These are phyloP conservation scores for Pyrocephalus nanus DNA, from an alignment of 2,797 vertebrate genomes.

Conservation along the genomic window DNA sequence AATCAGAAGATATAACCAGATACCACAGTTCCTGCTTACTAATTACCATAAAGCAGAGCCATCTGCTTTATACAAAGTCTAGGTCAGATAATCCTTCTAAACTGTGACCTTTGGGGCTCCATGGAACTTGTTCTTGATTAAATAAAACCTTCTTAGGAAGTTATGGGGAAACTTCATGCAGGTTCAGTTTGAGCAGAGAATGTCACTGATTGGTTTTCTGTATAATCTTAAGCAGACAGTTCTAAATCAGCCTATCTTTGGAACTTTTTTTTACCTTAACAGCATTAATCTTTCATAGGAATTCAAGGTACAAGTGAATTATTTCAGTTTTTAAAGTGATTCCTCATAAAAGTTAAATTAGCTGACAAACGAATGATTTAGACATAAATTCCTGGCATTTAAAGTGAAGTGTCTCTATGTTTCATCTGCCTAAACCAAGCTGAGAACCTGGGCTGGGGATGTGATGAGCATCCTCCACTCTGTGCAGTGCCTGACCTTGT, in stretches of 20 bases:
- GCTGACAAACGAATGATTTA: not conserved
- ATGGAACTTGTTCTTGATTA: conserved; percentile 64
- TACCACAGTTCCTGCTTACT: conserved; percentile 76
- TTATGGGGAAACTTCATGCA: conserved; percentile 42
- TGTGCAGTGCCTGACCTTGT: not conserved
- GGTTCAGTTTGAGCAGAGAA: conserved; percentile 51
- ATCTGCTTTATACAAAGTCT: conserved; percentile 74
- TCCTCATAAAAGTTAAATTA: conserved; percentile 22
- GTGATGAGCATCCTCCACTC: not conserved
- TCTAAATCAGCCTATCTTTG: not conserved
- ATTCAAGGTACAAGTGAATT: conserved; percentile 12
- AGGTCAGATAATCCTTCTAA: conserved; percentile 70
- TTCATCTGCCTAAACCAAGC: not conserved
- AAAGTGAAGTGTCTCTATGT: not conserved
- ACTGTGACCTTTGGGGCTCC: conserved; percentile 73
- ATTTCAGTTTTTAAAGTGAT: conserved; percentile 29
- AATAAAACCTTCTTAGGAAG: conserved; percentile 62
- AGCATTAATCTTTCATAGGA: not conserved
- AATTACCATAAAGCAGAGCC: conserved; percentile 75
- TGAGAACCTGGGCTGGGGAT: not conserved
- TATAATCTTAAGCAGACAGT: conserved; percentile 31
- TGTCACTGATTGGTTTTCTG: conserved; percentile 49
- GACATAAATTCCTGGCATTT: not conserved
- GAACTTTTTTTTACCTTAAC: not conserved
- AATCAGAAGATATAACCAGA: conserved; percentile 75